Evolutionary conservation across 2,888 invertebrate genomes (phyloP).

Genomic region (Eupsilia transversa): DNA sequence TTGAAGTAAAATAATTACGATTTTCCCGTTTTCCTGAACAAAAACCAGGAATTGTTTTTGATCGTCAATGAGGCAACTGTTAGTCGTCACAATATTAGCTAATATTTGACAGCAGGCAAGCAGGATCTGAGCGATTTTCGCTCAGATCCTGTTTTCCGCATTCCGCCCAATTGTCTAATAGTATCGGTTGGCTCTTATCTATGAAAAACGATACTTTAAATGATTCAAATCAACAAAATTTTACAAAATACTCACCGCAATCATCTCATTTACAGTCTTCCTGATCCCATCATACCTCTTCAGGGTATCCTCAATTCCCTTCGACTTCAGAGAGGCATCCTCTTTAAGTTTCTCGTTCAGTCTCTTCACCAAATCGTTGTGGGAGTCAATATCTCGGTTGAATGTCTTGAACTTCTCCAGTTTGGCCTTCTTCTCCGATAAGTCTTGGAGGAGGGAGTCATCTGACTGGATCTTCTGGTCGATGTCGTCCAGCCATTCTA

Average conservation of each 20-base stretch:
- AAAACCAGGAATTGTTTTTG: too few relatives aligned
- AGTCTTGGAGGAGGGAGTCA: conserved; percentile 94
- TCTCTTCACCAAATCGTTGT: conserved; percentile 94
- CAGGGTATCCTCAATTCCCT: conserved; percentile 93
- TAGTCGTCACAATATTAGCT: too few relatives aligned
- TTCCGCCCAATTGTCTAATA: neutral
- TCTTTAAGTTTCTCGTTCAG: conserved; percentile 94
- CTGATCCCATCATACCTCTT: conserved; percentile 93
- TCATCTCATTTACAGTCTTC: conserved; percentile 92
- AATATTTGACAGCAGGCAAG: neutral
- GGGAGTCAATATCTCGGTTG: conserved; percentile 95
- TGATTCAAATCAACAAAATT: too few relatives aligned
- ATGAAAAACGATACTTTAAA: too few relatives aligned
- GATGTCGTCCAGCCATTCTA: conserved; percentile 97
- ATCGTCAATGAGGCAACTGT: neutral
- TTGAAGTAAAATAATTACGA: neutral
- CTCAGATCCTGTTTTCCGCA: too few relatives aligned
- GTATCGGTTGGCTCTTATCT: neutral
- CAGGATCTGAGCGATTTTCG: too few relatives aligned
- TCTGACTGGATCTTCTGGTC: conserved; percentile 95
- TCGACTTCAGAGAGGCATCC: conserved; percentile 92
- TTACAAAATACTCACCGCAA: conserved; percentile 87
- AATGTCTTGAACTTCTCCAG: conserved; percentile 96
- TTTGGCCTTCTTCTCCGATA: conserved; percentile 97
- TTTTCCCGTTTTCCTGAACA: neutral